phyloP scores from a whole-genome alignment of 2,888 invertebrate genomes.

The Acanthosepion lycidas region DNA sequence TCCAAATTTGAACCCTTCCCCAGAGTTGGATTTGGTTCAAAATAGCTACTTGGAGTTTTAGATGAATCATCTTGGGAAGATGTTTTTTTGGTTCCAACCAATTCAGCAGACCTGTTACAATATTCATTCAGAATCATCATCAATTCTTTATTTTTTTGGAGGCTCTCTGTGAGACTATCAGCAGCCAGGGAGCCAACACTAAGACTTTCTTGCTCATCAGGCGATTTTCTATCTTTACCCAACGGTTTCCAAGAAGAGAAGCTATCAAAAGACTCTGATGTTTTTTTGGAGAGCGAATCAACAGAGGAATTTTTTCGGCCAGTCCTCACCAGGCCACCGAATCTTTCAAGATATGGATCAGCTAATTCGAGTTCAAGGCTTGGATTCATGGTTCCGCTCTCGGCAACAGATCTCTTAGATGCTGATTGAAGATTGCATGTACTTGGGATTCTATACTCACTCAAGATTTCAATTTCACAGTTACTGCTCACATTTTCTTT shows the following conservation, averaged over 20 bases:
- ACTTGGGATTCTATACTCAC: background rate
- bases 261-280: background rate
- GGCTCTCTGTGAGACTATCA: background rate
- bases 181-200: background rate
- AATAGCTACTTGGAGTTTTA: background rate
- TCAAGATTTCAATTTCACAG: background rate
- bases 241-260: background rate
- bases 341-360: background rate
- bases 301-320: background rate
- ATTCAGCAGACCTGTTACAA: background rate
- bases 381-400: background rate
- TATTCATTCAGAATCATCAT: conserved; percentile 40
- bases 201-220: background rate
- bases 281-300: background rate
- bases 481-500: background rate
- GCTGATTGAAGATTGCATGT: background rate
- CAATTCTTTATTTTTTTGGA: conserved; percentile 37
- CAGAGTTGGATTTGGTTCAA: background rate
- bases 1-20: background rate
- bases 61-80: background rate
- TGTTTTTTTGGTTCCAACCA: background rate
- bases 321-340: background rate
- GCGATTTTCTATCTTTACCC: background rate
- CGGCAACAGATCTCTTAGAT: background rate
- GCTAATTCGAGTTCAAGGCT: background rate